phyloP scores from a whole-genome alignment of 1,140 invertebrate genomes.

The Leucophenga varia region DNA sequence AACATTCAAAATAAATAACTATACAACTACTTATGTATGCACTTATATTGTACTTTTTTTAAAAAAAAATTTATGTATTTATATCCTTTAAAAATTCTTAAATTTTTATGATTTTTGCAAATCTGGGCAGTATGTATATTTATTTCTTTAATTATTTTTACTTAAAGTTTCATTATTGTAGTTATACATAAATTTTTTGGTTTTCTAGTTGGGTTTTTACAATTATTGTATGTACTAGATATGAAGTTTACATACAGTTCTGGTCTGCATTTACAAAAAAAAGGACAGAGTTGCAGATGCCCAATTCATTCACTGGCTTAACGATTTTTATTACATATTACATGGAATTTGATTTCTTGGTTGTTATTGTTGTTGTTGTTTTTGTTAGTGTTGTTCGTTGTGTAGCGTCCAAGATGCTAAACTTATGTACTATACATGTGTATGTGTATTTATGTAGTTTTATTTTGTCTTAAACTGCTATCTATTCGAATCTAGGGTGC shows the following conservation, averaged over 20 bases:
- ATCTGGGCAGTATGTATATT: slow-evolving; percentile 27
- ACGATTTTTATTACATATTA: slow-evolving; percentile 8
- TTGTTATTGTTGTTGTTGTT: background rate
- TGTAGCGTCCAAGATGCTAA: slow-evolving; percentile 31
- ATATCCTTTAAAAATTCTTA: slow-evolving; percentile 19
- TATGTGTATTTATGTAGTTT: too few species aligned
- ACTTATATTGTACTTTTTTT: too few species aligned
- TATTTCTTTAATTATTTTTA: too few species aligned
- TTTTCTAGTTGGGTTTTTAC: too few species aligned
- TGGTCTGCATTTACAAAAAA: slow-evolving; percentile 9
- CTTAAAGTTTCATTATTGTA: too few species aligned
- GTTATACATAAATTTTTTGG: slow-evolving; percentile 4
- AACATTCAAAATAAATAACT: too few species aligned
- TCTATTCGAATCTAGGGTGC: slow-evolving; percentile 42
- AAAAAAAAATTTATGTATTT: too few species aligned
- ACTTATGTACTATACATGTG: slow-evolving; percentile 28
- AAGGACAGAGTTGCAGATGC: too few species aligned
- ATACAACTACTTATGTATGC: too few species aligned
- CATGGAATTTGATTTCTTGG: background rate
- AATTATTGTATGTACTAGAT: too few species aligned
- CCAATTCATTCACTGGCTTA: too few species aligned
- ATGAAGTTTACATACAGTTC: slow-evolving; percentile 10
- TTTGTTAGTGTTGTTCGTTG: slow-evolving; percentile 22
- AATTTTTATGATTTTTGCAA: slow-evolving; percentile 13
- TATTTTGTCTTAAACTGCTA: slow-evolving; percentile 28